Conservation (phyloP, 2,797 vertebrate species). For the Silurus aristotelis region DNA sequence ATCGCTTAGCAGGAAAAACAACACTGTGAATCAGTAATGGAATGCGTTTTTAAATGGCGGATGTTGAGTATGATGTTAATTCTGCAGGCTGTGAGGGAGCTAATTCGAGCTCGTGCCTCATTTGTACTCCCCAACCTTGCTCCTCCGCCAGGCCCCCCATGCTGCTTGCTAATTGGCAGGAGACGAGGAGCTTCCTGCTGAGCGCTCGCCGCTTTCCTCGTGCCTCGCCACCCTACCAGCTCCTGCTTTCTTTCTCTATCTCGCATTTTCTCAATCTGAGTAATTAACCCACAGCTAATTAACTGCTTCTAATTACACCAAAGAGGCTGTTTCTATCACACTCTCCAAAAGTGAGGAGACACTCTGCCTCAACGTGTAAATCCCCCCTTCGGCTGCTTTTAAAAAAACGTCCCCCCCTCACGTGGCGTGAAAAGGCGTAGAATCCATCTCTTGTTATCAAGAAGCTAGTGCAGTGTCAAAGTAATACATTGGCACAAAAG, state of each 20-base stretch:
- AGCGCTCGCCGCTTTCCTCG: constrained; percentile 71
- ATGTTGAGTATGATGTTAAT: constrained; percentile 56
- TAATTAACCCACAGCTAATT: constrained; percentile 99
- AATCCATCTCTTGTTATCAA: constrained; percentile 17
- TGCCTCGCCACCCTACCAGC: constrained; percentile 74
- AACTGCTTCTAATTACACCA: constrained; percentile 98
- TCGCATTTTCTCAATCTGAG: constrained; percentile 70
- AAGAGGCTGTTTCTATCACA: constrained; percentile 87
- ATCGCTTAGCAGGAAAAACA: constrained; percentile 57
- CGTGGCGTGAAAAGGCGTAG: constrained; percentile 8
- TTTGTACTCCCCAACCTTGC: constrained; percentile 74
- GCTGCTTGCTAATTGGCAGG: constrained; percentile 80
- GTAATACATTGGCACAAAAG: constrained; percentile 36
- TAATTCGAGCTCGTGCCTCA: constrained; percentile 66
- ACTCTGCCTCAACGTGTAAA: constrained; percentile 61
- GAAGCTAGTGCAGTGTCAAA: background rate
- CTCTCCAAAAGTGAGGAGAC: constrained; percentile 82
- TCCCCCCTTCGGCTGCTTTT: constrained; percentile 43
- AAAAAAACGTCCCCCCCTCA: constrained; percentile 44
- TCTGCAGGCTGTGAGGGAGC: constrained; percentile 49
- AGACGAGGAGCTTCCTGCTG: constrained; percentile 82
- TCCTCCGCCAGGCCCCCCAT: constrained; percentile 69
- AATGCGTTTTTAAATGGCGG: constrained; percentile 60
- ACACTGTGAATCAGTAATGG: constrained; percentile 52
- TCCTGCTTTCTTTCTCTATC: constrained; percentile 44